phyloP scores from a whole-genome alignment of 2,888 invertebrate genomes.

The Rhagonycha lutea region DNA sequence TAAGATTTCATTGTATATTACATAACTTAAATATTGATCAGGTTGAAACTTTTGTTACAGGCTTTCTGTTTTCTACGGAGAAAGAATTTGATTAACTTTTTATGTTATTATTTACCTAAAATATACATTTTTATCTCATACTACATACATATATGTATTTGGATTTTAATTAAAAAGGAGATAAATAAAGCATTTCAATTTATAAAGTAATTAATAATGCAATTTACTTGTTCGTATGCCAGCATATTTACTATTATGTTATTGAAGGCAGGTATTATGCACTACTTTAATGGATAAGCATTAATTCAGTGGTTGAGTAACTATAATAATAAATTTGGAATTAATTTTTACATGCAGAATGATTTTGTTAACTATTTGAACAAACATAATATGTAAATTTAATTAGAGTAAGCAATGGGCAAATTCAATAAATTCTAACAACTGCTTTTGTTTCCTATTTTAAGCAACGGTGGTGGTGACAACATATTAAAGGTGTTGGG shows the following conservation, averaged over 20 bases:
- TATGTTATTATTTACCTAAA: background rate
- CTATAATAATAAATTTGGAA: no score
- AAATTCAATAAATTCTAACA: no score
- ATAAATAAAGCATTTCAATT: background rate
- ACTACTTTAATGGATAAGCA: no score
- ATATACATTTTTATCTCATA: background rate
- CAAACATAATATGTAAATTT: no score
- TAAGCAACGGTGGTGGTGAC: no score
- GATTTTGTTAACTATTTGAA: no score
- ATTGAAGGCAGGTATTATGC: background rate
- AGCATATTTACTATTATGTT: background rate
- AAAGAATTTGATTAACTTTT: background rate
- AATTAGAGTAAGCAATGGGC: no score
- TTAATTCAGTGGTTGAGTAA: no score
- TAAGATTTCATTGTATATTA: slow-evolving; percentile 8
- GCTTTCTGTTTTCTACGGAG: background rate
- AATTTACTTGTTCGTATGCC: background rate
- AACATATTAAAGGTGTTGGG: no score
- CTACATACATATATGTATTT: background rate
- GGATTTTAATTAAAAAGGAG: background rate
- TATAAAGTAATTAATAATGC: background rate
- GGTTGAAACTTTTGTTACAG: background rate
- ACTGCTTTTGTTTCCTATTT: no score
- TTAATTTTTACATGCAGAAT: no score
- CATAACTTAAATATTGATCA: background rate